Conservation (phyloP, 2,113 vertebrate genomes). For the Campylomormyrus numenius region DNA sequence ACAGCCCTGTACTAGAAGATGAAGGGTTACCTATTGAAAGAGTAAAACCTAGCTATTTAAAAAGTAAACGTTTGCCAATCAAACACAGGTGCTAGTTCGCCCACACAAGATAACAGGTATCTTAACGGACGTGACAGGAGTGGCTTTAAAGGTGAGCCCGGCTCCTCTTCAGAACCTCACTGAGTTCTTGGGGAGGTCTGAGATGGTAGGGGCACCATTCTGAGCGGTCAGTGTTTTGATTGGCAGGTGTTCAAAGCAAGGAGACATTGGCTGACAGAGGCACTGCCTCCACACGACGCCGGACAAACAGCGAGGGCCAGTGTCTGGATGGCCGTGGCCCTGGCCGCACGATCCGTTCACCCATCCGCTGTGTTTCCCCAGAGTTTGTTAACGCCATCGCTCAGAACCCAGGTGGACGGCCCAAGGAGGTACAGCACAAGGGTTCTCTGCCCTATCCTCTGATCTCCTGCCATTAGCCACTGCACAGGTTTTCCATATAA, state of each 20-base stretch:
- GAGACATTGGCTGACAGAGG: constrained; percentile 63
- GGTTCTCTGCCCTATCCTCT: neutral
- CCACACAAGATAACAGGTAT: neutral
- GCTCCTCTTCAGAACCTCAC: neutral
- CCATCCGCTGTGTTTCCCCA: constrained; percentile 80
- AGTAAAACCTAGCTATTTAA: neutral
- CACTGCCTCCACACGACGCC: constrained; percentile 49
- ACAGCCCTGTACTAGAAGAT: neutral
- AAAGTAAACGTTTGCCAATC: neutral
- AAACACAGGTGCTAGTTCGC: neutral
- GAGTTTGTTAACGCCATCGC: constrained; percentile 88
- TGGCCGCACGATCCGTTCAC: constrained; percentile 67
- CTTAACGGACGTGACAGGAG: neutral
- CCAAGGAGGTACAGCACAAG: constrained; percentile 77
- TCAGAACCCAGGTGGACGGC: constrained; percentile 89
- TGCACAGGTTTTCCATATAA: neutral
- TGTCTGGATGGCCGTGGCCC: constrained; percentile 62
- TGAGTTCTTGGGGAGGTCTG: neutral
- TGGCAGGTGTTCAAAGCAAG: constrained; percentile 71
- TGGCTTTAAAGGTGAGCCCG: neutral
- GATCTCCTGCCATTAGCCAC: neutral
- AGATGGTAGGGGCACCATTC: neutral
- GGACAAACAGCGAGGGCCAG: constrained; percentile 72
- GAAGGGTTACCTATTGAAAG: neutral
- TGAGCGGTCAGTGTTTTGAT: neutral